These are phyloP conservation scores for Morpho achilles DNA, from an alignment of 2,888 invertebrate species.

Conservation along the genomic window DNA sequence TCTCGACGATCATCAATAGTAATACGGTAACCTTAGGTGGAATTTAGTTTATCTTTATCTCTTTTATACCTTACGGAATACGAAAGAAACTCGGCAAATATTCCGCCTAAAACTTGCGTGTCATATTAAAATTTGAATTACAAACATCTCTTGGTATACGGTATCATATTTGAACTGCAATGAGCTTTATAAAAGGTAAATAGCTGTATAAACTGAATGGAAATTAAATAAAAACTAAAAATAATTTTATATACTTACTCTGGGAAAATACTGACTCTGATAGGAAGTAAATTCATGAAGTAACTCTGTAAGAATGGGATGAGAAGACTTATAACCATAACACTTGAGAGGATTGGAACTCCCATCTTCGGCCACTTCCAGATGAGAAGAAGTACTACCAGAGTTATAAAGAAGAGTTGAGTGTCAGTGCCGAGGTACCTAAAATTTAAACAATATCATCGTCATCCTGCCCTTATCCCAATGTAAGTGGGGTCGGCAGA, in stretches of 20 bases:
- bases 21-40: too few species aligned
- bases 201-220: neutral
- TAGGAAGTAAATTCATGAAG: conserved; percentile 66
- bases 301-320: conserved; percentile 71
- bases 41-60: too few species aligned
- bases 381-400: conserved; percentile 60
- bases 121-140: too few species aligned
- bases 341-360: conserved; percentile 49
- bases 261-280: conserved; percentile 66
- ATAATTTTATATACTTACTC: conserved; percentile 50
- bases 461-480: too few species aligned
- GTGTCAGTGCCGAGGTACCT: conserved; percentile 74
- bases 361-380: conserved; percentile 68
- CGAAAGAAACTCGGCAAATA: too few species aligned
- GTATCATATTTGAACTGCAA: too few species aligned
- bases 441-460: conserved; percentile 7
- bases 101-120: too few species aligned
- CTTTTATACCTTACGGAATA: too few species aligned
- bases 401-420: conserved; percentile 64
- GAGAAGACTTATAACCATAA: conserved; percentile 61
- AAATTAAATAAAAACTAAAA: neutral
- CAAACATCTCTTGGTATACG: too few species aligned
- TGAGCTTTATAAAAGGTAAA: too few species aligned
- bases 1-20: too few species aligned
- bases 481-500: too few species aligned